Evolutionary conservation across 2,113 vertebrate species (phyloP), one percentile per base, ranked within the genome.

Genomic region (Scatophagus argus): DNA sequence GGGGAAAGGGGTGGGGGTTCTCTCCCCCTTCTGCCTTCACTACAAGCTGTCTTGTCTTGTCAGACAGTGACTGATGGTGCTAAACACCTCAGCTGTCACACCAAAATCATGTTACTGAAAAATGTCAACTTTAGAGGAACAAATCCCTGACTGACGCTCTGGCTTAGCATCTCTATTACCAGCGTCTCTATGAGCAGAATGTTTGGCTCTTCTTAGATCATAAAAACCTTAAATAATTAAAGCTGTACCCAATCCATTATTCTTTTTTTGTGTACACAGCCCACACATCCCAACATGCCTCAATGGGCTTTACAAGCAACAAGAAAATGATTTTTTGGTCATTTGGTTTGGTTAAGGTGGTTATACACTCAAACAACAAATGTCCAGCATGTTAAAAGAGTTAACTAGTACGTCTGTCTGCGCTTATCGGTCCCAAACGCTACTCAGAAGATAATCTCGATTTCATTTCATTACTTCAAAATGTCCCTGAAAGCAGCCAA

Each of bases 31-130:
- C 58, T 55, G 29, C n/a, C 5, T 38, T 65, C 19, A 70, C 38
- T 82, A 4, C 69, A 63, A 82, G 25, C 77, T 69, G 71, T 71
- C 56, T 51, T 47, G n/a, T 77, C 44, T 61, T 39, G 36, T 79
- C 84, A 72, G 70, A 65, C 68, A 54, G 55, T 86, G 85, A 84
- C 46, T 75, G 79, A 83, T 86, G 87, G 58, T 23, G 70, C 46
- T 70, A 60, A 78, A 78, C 68, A 19, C 76, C 75, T 75, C 67
- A 60, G 82, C 66, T 79, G 59, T 77, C 68, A 55, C 52, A 60
- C 25, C 52, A 11, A 38, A 81, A 72, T 23, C 52, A 62, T 23
- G 43, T 64, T 27, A 74, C 54, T 82, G 44, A 66, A 71, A 65
- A 68, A 65, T 44, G 56, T 75, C 38, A 29, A 21, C 59, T 55